Conservation (phyloP, 2,797 vertebrate genomes). For the Diglossa cyanea region DNA sequence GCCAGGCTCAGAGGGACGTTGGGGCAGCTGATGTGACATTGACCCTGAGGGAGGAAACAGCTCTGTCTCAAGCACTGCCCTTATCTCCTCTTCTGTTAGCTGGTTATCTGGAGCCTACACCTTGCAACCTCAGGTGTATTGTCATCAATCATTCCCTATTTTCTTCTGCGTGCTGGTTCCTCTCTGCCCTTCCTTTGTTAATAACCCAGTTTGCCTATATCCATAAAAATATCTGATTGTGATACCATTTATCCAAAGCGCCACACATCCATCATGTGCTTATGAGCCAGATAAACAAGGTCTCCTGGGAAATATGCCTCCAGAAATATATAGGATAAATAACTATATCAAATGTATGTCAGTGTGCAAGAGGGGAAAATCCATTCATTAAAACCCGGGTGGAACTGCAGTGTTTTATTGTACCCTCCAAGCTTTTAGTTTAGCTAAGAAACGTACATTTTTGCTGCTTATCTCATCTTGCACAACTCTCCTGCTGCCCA, state of each 20-base stretch:
- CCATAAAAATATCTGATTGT: constrained; percentile 73
- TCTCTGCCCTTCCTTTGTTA: constrained; percentile 70
- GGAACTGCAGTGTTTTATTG: constrained; percentile 57
- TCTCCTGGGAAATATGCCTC: constrained; percentile 60
- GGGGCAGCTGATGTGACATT: constrained; percentile 44
- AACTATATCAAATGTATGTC: constrained; percentile 69
- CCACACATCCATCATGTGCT: constrained; percentile 68
- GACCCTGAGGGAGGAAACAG: constrained; percentile 32
- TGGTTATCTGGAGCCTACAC: constrained; percentile 72
- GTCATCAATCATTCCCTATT: constrained; percentile 71
- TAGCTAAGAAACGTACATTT: constrained; percentile 61
- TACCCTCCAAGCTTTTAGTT: constrained; percentile 71
- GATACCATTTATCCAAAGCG: constrained; percentile 69
- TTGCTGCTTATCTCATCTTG: constrained; percentile 64
- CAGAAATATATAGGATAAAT: constrained; percentile 74
- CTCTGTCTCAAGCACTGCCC: not conserved
- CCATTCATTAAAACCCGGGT: constrained; percentile 66
- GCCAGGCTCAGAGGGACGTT: not conserved
- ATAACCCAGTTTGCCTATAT: constrained; percentile 74
- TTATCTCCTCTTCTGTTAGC: constrained; percentile 35
- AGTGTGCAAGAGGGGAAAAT: constrained; percentile 52
- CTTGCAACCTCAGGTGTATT: constrained; percentile 71
- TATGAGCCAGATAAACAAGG: constrained; percentile 52
- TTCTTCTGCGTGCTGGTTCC: constrained; percentile 30
- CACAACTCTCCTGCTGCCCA: constrained; percentile 38